Percentiles rank a stretch among this genome's conserved stretches.
Evolutionary conservation across 2,797 vertebrate species (phyloP).

Genomic region (Helostoma temminkii): DNA sequence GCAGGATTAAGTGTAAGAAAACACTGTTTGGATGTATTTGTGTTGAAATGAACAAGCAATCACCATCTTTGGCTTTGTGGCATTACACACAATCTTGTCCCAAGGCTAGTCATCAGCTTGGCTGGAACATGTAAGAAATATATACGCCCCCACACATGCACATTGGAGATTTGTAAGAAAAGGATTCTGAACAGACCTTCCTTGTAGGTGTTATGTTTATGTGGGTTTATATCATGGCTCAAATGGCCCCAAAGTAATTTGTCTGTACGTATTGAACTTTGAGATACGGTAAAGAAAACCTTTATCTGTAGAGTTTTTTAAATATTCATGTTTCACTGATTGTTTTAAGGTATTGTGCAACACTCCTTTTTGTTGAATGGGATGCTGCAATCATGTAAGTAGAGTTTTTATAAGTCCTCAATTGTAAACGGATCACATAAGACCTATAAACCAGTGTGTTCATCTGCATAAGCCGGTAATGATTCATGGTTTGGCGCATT

Average conservation of each 20-base stretch:
- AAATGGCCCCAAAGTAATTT: slow-evolving; percentile 51
- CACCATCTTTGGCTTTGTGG: slow-evolving; percentile 57
- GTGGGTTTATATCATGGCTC: slow-evolving; percentile 50
- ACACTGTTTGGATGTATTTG: slow-evolving; percentile 44
- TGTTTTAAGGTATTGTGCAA: slow-evolving; percentile 53
- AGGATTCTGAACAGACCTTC: slow-evolving; percentile 46
- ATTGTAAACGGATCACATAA: slow-evolving; percentile 63
- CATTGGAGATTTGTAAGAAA: slow-evolving; percentile 61
- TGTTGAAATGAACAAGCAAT: slow-evolving; percentile 46
- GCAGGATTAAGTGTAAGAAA: slow-evolving; percentile 49
- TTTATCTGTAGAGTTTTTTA: slow-evolving; percentile 31
- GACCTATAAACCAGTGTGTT: slow-evolving; percentile 44
- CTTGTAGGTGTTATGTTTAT: slow-evolving; percentile 58
- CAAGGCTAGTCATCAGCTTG: slow-evolving; percentile 75
- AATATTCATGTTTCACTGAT: slow-evolving; percentile 62
- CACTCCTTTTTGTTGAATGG: slow-evolving; percentile 43
- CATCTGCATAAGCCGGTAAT: slow-evolving; percentile 69
- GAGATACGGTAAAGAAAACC: slow-evolving; percentile 42
- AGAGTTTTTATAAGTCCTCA: slow-evolving; percentile 22
- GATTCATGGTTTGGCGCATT: slow-evolving; percentile 55
- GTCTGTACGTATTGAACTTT: slow-evolving; percentile 50
- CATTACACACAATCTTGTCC: slow-evolving; percentile 71
- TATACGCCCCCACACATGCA: slow-evolving; percentile 72
- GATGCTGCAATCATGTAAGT: slow-evolving; percentile 26
- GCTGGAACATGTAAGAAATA: slow-evolving; percentile 68